A percentile compares a stretch with the other conserved stretches of the same genome.
phyloP scores from a whole-genome alignment of 2,888 invertebrate species.

The Ectemnius lituratus region DNA sequence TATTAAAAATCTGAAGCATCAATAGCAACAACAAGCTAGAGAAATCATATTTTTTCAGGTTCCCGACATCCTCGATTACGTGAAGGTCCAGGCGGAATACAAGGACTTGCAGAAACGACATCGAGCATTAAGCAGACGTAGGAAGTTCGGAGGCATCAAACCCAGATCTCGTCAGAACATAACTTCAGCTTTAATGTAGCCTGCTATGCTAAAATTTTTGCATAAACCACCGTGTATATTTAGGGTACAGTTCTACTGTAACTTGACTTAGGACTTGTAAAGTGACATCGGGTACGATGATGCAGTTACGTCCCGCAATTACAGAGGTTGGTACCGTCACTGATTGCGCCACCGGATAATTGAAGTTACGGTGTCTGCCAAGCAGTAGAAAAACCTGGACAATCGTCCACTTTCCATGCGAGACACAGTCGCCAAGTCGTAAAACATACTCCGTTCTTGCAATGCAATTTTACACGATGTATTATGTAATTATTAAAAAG shows the following conservation, averaged over 20 bases:
- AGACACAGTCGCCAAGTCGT: constrained; percentile 22
- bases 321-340: constrained; percentile 45
- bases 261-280: not conserved
- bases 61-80: constrained; percentile 82
- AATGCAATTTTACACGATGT: no score
- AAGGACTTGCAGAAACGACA: constrained; percentile 78
- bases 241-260: not conserved
- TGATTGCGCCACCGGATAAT: constrained; percentile 64
- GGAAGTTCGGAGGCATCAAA: constrained; percentile 56
- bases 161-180: constrained; percentile 13
- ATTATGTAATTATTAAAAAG: no score
- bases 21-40: not conserved
- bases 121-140: constrained; percentile 71
- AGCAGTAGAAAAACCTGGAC: constrained; percentile 31
- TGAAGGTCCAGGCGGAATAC: constrained; percentile 79
- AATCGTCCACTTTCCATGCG: constrained; percentile 40
- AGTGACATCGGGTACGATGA: constrained; percentile 21
- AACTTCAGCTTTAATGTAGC: no score
- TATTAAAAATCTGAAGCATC: not conserved
- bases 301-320: constrained; percentile 60
- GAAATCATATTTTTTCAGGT: constrained; percentile 61
- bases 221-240: not conserved
- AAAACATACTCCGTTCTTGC: not conserved
- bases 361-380: constrained; percentile 56
- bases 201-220: no score